Percentiles rank a stretch among this genome's conserved stretches.
These are phyloP conservation scores for Megaptera novaeangliae DNA, from an alignment of 2,113 vertebrate species.

Conservation along the genomic window DNA sequence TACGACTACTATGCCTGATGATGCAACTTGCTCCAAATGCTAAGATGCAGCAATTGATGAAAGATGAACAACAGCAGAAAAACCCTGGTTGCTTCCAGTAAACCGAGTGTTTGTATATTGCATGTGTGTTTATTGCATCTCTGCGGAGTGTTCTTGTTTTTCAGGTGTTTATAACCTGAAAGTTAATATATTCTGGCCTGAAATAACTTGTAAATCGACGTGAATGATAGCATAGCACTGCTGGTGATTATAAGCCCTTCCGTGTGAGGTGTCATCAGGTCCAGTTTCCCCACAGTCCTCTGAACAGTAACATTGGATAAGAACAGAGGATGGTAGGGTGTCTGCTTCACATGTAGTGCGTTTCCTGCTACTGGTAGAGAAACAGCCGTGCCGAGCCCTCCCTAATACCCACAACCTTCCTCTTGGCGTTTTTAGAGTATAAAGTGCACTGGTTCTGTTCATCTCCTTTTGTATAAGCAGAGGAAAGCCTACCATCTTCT, in stretches of 20 bases:
- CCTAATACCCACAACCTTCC: neutral
- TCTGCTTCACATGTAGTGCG: accelerated
- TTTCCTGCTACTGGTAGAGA: neutral
- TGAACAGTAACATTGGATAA: neutral
- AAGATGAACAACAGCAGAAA: neutral
- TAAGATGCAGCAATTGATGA: neutral
- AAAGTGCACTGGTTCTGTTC: neutral
- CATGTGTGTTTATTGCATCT: neutral
- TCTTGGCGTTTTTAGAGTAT: neutral
- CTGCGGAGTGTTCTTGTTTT: too few species aligned
- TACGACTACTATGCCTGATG: too few species aligned
- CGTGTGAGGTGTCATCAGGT: neutral
- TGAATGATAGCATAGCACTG: neutral
- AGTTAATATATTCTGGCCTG: neutral
- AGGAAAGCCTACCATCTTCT: neutral
- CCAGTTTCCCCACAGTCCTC: neutral
- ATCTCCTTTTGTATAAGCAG: neutral
- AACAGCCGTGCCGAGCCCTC: neutral
- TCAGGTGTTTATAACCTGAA: neutral
- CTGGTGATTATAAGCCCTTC: neutral
- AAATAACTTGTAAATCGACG: neutral
- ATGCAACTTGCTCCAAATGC: neutral
- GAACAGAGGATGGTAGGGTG: neutral
- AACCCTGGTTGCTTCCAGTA: neutral
- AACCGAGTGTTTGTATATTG: neutral